phyloP scores from a whole-genome alignment of 2,113 vertebrate species.

The Fregetta grallaria region DNA sequence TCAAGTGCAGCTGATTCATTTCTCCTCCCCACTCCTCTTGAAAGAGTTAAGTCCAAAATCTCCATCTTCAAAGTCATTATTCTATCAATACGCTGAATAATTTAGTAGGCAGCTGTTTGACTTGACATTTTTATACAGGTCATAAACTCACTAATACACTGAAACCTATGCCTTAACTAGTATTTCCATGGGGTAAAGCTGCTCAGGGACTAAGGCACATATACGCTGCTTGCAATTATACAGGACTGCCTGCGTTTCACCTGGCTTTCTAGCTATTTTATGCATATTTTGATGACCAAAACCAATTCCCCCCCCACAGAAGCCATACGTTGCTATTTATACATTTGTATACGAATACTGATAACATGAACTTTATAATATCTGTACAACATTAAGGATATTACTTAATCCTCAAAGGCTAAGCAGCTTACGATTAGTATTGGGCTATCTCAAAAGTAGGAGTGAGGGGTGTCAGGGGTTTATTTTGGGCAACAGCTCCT shows the following conservation, averaged over 20 bases:
- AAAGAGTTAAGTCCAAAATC: background rate
- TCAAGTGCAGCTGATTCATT: background rate
- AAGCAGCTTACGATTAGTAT: background rate
- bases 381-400: background rate
- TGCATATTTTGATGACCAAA: background rate
- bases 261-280: accelerated
- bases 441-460: background rate
- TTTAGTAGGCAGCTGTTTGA: slow-evolving; percentile 15
- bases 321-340: background rate
- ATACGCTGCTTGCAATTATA: accelerated
- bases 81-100: slow-evolving; percentile 7
- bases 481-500: background rate
- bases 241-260: background rate
- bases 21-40: background rate
- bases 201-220: background rate
- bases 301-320: accelerated
- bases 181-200: background rate
- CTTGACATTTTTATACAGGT: background rate
- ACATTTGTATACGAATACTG: background rate
- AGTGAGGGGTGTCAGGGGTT: background rate
- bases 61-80: background rate
- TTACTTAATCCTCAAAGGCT: background rate
- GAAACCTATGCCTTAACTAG: background rate
- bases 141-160: background rate
- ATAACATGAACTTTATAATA: background rate